phyloP scores from a whole-genome alignment of 2,797 vertebrate genomes.

The Chaetodon trifasciatus region DNA sequence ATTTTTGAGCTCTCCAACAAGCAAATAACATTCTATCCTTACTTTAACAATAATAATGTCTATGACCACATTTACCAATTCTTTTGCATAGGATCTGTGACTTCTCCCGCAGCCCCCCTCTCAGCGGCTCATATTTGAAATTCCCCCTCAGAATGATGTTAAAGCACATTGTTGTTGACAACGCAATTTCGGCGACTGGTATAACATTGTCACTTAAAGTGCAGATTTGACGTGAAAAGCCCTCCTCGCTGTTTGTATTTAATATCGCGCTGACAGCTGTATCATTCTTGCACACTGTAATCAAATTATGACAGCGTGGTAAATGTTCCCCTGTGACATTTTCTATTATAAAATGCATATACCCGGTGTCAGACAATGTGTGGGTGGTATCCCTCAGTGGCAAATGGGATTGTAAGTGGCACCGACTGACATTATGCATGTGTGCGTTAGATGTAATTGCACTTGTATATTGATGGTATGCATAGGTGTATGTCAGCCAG shows the following conservation, averaged over 20 bases:
- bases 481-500: constrained; percentile 69
- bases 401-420: constrained; percentile 81
- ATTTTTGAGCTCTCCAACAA: constrained; percentile 2
- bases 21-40: constrained; percentile 37
- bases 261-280: constrained; percentile 79
- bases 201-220: constrained; percentile 79
- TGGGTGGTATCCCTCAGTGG: constrained; percentile 68
- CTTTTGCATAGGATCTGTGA: constrained; percentile 24
- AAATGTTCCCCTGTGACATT: constrained; percentile 82
- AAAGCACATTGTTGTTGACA: constrained; percentile 81
- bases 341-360: constrained; percentile 82
- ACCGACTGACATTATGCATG: constrained; percentile 61
- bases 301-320: constrained; percentile 82
- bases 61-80: constrained; percentile 40
- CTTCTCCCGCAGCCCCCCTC: not conserved
- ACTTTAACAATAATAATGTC: constrained; percentile 50
- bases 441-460: constrained; percentile 73
- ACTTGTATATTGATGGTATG: constrained; percentile 69
- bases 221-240: constrained; percentile 76
- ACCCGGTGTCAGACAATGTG: constrained; percentile 74
- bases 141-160: constrained; percentile 69
- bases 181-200: constrained; percentile 69
- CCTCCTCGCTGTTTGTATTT: constrained; percentile 71
- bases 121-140: constrained; percentile 62
- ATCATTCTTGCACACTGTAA: constrained; percentile 79